Evolutionary conservation across 2,797 vertebrate species (phyloP).

Genomic region (Agapornis canus): DNA sequence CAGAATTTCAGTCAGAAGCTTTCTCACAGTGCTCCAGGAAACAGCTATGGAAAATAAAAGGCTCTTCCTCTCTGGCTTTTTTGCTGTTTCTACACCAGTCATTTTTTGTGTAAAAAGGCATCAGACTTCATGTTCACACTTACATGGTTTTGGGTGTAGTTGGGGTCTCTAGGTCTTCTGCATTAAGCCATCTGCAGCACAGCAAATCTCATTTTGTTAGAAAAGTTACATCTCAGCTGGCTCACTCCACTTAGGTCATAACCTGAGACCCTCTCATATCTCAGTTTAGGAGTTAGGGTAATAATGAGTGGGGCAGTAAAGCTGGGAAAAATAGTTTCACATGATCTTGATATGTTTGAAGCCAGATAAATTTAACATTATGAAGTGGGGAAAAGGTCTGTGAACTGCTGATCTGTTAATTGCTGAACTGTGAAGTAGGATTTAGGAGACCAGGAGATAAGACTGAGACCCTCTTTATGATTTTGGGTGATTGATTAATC

Average conservation of each 20-base stretch:
- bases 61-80: not conserved
- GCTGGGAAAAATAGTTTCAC: not conserved
- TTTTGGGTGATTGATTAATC: not conserved
- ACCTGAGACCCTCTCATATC: not conserved
- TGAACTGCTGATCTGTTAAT: not conserved
- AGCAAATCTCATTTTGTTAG: not conserved
- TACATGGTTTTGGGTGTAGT: not conserved
- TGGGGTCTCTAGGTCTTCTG: not conserved
- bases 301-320: not conserved
- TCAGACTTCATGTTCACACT: not conserved
- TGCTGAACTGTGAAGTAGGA: not conserved
- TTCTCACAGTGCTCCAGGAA: not conserved
- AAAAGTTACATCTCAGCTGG: not conserved
- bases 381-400: not conserved
- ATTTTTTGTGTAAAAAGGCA: not conserved
- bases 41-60: not conserved
- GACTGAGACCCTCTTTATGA: not conserved
- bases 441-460: not conserved
- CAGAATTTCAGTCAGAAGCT: not conserved
- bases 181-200: not conserved
- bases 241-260: not conserved
- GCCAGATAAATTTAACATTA: not conserved
- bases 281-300: not conserved
- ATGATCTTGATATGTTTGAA: not conserved
- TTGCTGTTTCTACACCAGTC: not conserved